Conservation (phyloP, 2,113 vertebrate species). For the Fulica atra region DNA sequence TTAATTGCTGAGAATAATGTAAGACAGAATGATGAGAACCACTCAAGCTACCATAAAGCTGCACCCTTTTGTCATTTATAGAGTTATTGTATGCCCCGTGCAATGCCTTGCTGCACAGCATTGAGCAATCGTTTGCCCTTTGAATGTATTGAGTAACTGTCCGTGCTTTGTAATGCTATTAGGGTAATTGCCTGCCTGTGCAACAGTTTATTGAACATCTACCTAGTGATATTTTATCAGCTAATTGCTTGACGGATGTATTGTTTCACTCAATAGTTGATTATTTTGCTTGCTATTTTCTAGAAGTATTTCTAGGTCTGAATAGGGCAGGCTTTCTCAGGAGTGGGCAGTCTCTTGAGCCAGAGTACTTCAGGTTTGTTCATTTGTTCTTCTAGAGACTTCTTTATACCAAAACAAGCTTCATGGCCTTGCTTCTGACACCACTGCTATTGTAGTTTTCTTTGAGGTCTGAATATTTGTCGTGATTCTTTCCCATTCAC, state of each 20-base stretch:
- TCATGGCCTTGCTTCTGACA: not conserved
- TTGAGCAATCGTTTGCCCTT: not conserved
- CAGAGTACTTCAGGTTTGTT: not conserved
- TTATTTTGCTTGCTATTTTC: not conserved
- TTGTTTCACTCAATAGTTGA: not conserved
- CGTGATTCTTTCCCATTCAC: not conserved
- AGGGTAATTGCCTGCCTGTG: not conserved
- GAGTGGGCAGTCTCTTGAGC: not conserved
- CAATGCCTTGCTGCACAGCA: not conserved
- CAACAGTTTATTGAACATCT: conserved; percentile 4
- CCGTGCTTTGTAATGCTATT: not conserved
- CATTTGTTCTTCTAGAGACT: not conserved
- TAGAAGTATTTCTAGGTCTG: not conserved
- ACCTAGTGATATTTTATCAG: conserved; percentile 20
- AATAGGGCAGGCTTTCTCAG: not conserved
- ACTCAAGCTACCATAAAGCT: not conserved
- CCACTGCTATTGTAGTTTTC: not conserved
- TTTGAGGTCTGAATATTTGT: not conserved
- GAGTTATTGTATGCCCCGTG: not conserved
- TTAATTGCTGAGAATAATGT: not conserved
- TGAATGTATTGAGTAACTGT: not conserved
- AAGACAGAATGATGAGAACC: not conserved
- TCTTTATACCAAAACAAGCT: not conserved
- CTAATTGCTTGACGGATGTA: not conserved
- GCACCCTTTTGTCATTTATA: not conserved